phyloP scores from a whole-genome alignment of 2,888 invertebrate species.

The Caenorhabditis sp. region DNA sequence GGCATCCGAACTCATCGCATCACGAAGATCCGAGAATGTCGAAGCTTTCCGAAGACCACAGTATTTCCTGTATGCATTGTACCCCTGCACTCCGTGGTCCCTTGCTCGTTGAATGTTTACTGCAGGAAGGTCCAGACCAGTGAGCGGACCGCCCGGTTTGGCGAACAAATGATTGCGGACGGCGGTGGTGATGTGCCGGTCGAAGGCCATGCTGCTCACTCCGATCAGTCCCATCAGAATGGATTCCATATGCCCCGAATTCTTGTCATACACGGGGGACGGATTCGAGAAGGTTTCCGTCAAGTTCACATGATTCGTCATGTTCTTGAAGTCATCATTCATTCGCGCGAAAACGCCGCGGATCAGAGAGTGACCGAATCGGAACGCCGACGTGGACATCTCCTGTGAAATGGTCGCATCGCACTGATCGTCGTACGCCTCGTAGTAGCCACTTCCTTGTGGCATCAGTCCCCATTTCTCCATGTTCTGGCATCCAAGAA shows the following conservation, averaged over 20 bases:
- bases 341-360: conserved; percentile 86
- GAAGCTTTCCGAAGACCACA: conserved; percentile 89
- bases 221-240: conserved; percentile 79
- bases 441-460: conserved; percentile 81
- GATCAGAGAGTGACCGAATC: conserved; percentile 85
- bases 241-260: conserved; percentile 78
- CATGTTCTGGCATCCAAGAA: conserved; percentile 87
- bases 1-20: conserved; percentile 84
- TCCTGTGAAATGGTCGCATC: conserved; percentile 89
- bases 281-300: conserved; percentile 75
- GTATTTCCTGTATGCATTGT: conserved; percentile 84
- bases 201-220: conserved; percentile 76
- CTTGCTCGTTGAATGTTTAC: conserved; percentile 90
- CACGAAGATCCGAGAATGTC: conserved; percentile 88
- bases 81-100: conserved; percentile 89
- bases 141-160: conserved; percentile 76
- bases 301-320: conserved; percentile 58
- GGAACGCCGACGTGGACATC: conserved; percentile 86
- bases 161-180: conserved; percentile 89
- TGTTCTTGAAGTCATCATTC: conserved; percentile 68
- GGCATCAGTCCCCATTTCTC: conserved; percentile 90
- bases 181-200: conserved; percentile 75
- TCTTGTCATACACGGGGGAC: conserved; percentile 72
- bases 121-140: conserved; percentile 87
- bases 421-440: conserved; percentile 83